Conservation (phyloP, 2,888 invertebrate species). For the Acrocyrtus sp. region DNA sequence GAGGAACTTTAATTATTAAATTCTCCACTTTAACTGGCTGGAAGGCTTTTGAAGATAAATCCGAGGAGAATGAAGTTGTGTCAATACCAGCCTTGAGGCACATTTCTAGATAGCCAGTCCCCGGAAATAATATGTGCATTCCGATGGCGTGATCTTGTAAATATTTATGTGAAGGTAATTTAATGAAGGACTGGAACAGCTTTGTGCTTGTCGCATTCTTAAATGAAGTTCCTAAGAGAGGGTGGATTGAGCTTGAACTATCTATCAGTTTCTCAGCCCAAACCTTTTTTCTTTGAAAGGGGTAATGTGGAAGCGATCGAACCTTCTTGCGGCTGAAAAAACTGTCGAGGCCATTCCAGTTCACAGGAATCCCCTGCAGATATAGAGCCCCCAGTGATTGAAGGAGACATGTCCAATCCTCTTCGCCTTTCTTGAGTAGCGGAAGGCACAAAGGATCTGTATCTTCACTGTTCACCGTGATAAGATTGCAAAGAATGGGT, state of each 20-base stretch:
- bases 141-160: conserved; percentile 32
- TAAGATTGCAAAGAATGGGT: conserved; percentile 20
- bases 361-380: conserved; percentile 5
- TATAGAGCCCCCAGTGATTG: conserved; percentile 24
- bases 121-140: conserved; percentile 17
- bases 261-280: conserved; percentile 14
- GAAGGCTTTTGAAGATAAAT: background rate
- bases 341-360: conserved; percentile 35
- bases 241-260: conserved; percentile 8
- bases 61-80: background rate
- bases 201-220: background rate
- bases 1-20: background rate
- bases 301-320: conserved; percentile 39
- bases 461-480: conserved; percentile 5
- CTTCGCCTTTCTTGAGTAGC: conserved; percentile 15
- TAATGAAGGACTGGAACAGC: conserved; percentile 3
- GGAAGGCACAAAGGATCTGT: conserved; percentile 21
- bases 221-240: conserved; percentile 10
- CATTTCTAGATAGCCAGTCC: conserved; percentile 27
- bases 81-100: conserved; percentile 20
- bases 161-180: background rate
- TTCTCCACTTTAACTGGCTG: conserved; percentile 12
- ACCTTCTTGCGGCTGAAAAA: conserved; percentile 9
- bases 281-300: conserved; percentile 24
- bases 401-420: conserved; percentile 21